Base-by-base conservation (phyloP, 2,113 vertebrate genomes). In the Chionomys nivalis region DNA sequence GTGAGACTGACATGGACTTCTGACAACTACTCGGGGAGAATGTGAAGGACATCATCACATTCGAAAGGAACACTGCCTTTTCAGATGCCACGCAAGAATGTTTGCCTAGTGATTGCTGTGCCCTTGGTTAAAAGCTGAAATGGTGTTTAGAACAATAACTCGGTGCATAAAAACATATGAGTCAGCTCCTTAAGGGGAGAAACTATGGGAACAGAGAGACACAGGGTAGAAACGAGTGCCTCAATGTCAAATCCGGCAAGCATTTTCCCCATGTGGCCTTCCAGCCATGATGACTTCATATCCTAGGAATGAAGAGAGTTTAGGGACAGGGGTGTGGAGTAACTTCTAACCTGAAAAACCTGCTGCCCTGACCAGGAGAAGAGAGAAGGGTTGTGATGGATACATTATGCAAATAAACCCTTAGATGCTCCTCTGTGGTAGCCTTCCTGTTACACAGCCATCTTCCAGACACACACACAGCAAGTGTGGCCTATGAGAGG, bases 311-410 rank as follows among this genome's bases (percentile, higher is more conserved):
- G 94, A 68, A 94, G 79, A 65, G 39, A 85, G n/a, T 94, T 91
- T 70, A 96, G 91, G 31, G 63, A 76, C 39, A 87, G 42, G 88
- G 83, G 68, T 95, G 89, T 90, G 76, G 89, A 90, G 23, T 66
- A 96, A 63, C 26, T 94, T 95, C 73, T 26, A 78, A 96, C 94
- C 83, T 95, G 97, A 95, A 96, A 95, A 98, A 93, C 97, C 85
- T 96, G 97, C 87, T 97, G 47, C 52, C 55, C 58, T 86, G 47
- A 86, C 65, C 77, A n/a, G n/a, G 61, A 42, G 55, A 88, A 47
- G 47, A 28, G n/a, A 88, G 78, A 95, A 89, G 75, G 90, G 61
- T 87, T 10, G 49, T n/a, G 58, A 68, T 28, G 52, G 47, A 81
- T 63, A 52, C 28, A 42, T 90, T 86, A 76, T 81, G 70, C 44